These are phyloP conservation scores for Cantharis flavilabris DNA, from an alignment of 2,888 invertebrate species.

Conservation along the genomic window DNA sequence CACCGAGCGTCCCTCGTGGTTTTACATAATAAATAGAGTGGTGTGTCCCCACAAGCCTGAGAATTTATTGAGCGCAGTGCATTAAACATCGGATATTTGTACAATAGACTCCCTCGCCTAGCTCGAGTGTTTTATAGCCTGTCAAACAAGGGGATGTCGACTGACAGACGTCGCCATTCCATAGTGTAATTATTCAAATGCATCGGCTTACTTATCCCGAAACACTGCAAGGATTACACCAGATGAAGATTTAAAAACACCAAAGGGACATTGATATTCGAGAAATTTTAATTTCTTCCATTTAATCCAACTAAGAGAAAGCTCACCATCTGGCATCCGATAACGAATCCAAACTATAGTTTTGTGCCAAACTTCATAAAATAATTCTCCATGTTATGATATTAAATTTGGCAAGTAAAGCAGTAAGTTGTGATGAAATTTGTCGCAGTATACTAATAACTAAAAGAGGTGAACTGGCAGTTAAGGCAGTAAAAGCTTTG, in stretches of 20 bases:
- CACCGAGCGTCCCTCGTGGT: constrained; percentile 26
- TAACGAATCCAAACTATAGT: neutral
- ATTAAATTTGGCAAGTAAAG: neutral
- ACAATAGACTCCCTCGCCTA: constrained; percentile 37
- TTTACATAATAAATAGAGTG: constrained; percentile 29
- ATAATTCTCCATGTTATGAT: neutral
- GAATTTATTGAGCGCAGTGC: constrained; percentile 37
- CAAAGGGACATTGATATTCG: constrained; percentile 19
- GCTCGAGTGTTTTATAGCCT: constrained; percentile 38
- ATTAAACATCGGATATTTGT: constrained; percentile 39
- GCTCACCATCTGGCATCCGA: neutral
- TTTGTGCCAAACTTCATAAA: neutral
- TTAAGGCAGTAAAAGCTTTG: neutral
- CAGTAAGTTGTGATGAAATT: neutral
- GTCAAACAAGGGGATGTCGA: constrained; percentile 35
- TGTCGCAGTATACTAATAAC: neutral
- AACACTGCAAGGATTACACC: constrained; percentile 19
- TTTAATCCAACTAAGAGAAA: neutral
- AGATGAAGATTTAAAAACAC: constrained; percentile 17
- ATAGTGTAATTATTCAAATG: constrained; percentile 35
- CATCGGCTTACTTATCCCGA: constrained; percentile 26
- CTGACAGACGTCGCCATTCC: constrained; percentile 29
- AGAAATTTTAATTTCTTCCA: neutral
- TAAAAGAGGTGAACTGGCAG: neutral
- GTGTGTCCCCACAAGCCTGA: constrained; percentile 26